These are phyloP conservation scores for Melanargia galathea DNA, from an alignment of 2,888 invertebrate species.

Conservation along the genomic window DNA sequence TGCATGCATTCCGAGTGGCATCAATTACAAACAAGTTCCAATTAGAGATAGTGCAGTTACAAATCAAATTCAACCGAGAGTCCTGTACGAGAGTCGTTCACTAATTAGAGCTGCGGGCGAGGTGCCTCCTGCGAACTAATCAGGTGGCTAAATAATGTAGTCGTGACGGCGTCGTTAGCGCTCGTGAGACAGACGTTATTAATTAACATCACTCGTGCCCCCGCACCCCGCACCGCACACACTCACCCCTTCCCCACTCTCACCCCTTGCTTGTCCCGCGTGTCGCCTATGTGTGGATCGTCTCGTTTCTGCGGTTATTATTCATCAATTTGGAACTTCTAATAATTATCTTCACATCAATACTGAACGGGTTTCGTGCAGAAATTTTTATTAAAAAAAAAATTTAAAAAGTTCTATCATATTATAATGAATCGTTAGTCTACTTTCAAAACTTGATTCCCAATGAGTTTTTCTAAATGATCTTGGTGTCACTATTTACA, in stretches of 20 bases:
- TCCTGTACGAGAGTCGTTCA: slow-evolving; percentile 61
- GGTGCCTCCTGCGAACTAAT: slow-evolving; percentile 74
- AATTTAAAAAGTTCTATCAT: neutral
- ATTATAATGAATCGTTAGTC: neutral
- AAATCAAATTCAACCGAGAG: slow-evolving; percentile 72
- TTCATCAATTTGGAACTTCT: slow-evolving; percentile 39
- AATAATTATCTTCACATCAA: slow-evolving; percentile 31
- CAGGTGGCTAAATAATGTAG: slow-evolving; percentile 81
- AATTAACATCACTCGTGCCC: slow-evolving; percentile 74
- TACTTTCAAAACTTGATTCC: neutral
- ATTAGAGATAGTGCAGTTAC: slow-evolving; percentile 76
- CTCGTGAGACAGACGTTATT: slow-evolving; percentile 79
- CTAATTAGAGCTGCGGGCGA: slow-evolving; percentile 76
- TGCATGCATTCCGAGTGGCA: slow-evolving; percentile 58
- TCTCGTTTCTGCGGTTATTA: slow-evolving; percentile 40
- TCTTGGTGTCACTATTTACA: too few relatives aligned
- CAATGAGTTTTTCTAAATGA: neutral
- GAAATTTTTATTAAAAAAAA: neutral
- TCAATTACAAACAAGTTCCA: slow-evolving; percentile 72
- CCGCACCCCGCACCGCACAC: slow-evolving; percentile 41
- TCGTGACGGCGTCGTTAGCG: slow-evolving; percentile 79
- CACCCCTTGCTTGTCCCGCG: slow-evolving; percentile 39
- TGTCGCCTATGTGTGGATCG: slow-evolving; percentile 36
- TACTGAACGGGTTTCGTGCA: neutral
- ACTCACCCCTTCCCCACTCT: slow-evolving; percentile 42